These are phyloP conservation scores for Rafetus swinhoei DNA, from an alignment of 2,113 vertebrate genomes.

Conservation along the genomic window DNA sequence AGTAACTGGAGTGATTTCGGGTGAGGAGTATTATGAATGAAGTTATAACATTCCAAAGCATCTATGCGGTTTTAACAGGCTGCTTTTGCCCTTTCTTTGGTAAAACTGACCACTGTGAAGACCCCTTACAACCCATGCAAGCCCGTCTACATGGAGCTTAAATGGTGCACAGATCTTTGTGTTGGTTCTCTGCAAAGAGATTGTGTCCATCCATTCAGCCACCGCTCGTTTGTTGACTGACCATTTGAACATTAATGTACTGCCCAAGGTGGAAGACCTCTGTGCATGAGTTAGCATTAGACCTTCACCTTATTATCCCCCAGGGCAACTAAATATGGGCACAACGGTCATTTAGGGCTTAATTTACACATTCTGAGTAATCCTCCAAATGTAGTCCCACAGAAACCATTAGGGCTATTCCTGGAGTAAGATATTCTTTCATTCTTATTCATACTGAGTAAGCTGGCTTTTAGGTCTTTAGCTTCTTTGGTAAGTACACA, in stretches of 20 bases:
- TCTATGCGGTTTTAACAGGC: background rate
- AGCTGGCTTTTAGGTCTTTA: rapidly evolving
- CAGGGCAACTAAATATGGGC: background rate
- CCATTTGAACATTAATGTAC: background rate
- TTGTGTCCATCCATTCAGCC: rapidly evolving
- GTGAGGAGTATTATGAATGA: background rate
- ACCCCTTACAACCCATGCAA: background rate
- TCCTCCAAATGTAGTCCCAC: background rate
- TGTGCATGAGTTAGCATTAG: rapidly evolving
- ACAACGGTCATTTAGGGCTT: background rate
- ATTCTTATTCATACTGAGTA: background rate
- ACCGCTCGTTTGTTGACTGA: background rate
- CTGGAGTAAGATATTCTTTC: background rate
- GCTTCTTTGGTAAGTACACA: background rate
- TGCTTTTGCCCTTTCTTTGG: background rate
- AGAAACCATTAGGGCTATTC: background rate
- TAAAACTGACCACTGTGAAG: background rate
- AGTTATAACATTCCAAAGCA: background rate
- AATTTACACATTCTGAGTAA: background rate
- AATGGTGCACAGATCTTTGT: background rate
- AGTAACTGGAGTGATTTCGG: background rate
- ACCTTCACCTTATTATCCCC: background rate
- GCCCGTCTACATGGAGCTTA: background rate
- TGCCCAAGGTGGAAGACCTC: background rate
- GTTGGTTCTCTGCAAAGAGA: background rate